phyloP scores from a whole-genome alignment of 2,888 invertebrate genomes.

The Phytoseiulus persimilis region DNA sequence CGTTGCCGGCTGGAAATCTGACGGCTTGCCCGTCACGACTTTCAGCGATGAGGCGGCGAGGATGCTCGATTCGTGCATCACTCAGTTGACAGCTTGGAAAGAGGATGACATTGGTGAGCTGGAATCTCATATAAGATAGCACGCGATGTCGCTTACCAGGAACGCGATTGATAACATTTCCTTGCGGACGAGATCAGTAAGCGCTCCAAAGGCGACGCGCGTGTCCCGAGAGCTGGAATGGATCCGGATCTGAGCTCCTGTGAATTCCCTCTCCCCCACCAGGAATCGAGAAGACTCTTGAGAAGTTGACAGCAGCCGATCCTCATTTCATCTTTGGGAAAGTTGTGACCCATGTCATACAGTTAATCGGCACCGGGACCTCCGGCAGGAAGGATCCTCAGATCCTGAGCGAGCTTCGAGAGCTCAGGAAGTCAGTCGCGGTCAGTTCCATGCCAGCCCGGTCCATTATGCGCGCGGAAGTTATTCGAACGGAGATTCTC shows the following conservation, averaged over 20 bases:
- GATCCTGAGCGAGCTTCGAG: constrained; percentile 48
- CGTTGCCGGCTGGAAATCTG: not conserved
- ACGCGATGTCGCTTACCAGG: not conserved
- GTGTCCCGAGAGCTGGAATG: too few species aligned
- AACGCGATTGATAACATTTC: not conserved
- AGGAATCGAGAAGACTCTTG: constrained; percentile 50
- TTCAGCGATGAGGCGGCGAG: constrained; percentile 22
- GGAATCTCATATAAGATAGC: not conserved
- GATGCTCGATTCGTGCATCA: constrained; percentile 24
- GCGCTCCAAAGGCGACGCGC: too few species aligned
- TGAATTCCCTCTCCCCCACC: not conserved
- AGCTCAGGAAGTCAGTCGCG: constrained; percentile 47
- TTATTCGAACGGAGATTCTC: too few species aligned
- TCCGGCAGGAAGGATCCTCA: constrained; percentile 48
- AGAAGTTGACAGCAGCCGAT: constrained; percentile 51
- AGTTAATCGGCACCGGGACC: constrained; percentile 52
- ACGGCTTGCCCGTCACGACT: constrained; percentile 6
- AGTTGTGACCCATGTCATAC: constrained; percentile 53
- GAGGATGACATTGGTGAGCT: constrained; percentile 25
- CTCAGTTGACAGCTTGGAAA: constrained; percentile 10
- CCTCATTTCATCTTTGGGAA: constrained; percentile 51
- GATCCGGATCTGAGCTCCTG: too few species aligned
- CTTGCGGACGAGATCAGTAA: not conserved
- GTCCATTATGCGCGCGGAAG: too few species aligned
- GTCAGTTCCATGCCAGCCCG: not conserved